Evolutionary conservation across 2,888 invertebrate species (phyloP).

Genomic region (Blastobasis adustella): DNA sequence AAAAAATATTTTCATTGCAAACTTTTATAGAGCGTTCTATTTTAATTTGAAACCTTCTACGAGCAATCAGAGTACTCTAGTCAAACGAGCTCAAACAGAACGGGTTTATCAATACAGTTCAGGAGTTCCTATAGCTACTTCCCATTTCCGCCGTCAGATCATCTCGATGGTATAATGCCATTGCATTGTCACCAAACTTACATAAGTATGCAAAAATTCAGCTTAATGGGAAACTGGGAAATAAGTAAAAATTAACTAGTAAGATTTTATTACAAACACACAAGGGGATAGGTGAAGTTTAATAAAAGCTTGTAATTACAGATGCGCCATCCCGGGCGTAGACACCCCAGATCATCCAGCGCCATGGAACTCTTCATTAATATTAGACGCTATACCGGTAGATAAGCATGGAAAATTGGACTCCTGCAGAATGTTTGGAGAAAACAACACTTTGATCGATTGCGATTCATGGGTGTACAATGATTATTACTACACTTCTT

Average conservation of each 20-base stretch:
- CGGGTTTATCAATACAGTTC: too few relatives aligned
- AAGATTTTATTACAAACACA: not conserved
- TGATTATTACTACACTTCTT: slow-evolving; percentile 80
- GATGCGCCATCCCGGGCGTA: slow-evolving; percentile 74
- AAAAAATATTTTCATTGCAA: too few relatives aligned
- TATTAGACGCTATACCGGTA: slow-evolving; percentile 73
- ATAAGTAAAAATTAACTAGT: not conserved
- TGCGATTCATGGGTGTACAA: slow-evolving; percentile 82
- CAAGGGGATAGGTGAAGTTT: not conserved
- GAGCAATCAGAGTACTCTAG: too few relatives aligned
- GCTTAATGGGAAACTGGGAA: not conserved
- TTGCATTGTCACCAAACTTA: too few relatives aligned
- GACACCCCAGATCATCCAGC: slow-evolving; percentile 68
- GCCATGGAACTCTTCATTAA: slow-evolving; percentile 72
- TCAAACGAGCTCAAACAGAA: too few relatives aligned
- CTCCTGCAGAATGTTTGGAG: slow-evolving; percentile 75
- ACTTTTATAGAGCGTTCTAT: too few relatives aligned
- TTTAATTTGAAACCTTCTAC: too few relatives aligned
- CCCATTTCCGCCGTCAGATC: too few relatives aligned
- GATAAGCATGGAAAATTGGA: slow-evolving; percentile 75
- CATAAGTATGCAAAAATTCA: too few relatives aligned
- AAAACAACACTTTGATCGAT: slow-evolving; percentile 43
- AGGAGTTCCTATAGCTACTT: too few relatives aligned
- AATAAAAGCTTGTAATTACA: slow-evolving; percentile 38
- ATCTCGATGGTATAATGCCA: too few relatives aligned